A percentile compares a stretch with the other conserved stretches of the same genome.
These are phyloP conservation scores for Psammodynastes pulverulentus DNA, from an alignment of 2,113 vertebrate genomes.

Conservation along the genomic window DNA sequence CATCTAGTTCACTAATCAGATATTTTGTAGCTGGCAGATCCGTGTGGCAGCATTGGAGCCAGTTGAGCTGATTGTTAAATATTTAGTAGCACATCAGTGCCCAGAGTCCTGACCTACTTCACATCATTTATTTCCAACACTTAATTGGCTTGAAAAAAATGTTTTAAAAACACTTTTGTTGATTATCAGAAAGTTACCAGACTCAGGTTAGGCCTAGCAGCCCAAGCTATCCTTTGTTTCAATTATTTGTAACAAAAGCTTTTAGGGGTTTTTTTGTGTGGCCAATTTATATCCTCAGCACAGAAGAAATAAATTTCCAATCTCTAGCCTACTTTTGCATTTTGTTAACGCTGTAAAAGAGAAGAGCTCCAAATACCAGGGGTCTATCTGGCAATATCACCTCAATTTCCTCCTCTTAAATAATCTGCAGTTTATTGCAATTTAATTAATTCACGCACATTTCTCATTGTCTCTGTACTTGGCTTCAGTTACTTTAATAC, in stretches of 20 bases:
- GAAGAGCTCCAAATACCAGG: no score
- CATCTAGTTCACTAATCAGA: neutral
- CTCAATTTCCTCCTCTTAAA: neutral
- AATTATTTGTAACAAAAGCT: neutral
- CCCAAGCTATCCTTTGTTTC: neutral
- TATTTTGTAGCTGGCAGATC: neutral
- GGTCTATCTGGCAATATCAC: neutral
- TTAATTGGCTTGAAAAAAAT: neutral
- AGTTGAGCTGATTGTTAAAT: neutral
- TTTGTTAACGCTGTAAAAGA: neutral
- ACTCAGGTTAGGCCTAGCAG: neutral
- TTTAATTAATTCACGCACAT: neutral
- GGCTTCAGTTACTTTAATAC: neutral
- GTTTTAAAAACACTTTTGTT: neutral
- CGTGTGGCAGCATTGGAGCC: neutral
- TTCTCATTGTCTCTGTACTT: neutral
- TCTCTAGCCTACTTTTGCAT: neutral
- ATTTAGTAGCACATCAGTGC: neutral
- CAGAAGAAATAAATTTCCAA: neutral
- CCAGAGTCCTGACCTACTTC: neutral
- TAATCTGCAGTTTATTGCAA: neutral
- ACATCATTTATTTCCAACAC: neutral
- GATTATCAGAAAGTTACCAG: neutral
- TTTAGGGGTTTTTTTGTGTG: neutral
- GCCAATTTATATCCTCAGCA: neutral